These are phyloP conservation scores for Stramonita haemastoma DNA, from an alignment of 2,888 invertebrate genomes.

Conservation along the genomic window DNA sequence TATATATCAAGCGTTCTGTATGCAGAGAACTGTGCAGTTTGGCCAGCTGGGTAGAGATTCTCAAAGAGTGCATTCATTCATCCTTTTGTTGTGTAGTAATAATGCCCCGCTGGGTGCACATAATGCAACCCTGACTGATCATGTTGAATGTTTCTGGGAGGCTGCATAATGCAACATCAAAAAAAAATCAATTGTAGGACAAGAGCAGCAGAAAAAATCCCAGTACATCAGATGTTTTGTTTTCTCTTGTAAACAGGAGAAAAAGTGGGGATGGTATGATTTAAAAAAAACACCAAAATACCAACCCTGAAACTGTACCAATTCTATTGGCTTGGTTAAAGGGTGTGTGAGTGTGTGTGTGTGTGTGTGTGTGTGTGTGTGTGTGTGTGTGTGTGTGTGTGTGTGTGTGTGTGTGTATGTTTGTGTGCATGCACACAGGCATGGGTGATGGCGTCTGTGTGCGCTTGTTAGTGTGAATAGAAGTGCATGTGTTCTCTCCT, in stretches of 20 bases:
- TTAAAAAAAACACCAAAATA: too few species aligned
- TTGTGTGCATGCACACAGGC: neutral
- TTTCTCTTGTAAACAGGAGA: neutral
- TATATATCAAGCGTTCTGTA: too few species aligned
- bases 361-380: constrained; percentile 19
- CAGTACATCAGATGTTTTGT: neutral
- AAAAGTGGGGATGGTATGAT: too few species aligned
- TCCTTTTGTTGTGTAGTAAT: too few species aligned
- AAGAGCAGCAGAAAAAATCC: neutral
- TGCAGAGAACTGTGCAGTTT: neutral
- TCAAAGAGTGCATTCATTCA: neutral
- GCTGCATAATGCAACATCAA: neutral
- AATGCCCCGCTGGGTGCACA: neutral
- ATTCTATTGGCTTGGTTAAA: too few species aligned
- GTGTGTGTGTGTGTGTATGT: neutral
- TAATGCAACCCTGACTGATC: neutral
- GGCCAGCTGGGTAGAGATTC: neutral
- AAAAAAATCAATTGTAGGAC: neutral
- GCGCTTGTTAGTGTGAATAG: too few species aligned
- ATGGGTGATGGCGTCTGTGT: too few species aligned
- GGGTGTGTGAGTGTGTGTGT: neutral
- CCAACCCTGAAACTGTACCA: too few species aligned
- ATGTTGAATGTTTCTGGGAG: neutral
- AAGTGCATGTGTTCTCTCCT: too few species aligned
- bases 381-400: constrained; percentile 25